Evolutionary conservation across 2,113 vertebrate genomes (phyloP).

Genomic region (Oryzias celebensis): DNA sequence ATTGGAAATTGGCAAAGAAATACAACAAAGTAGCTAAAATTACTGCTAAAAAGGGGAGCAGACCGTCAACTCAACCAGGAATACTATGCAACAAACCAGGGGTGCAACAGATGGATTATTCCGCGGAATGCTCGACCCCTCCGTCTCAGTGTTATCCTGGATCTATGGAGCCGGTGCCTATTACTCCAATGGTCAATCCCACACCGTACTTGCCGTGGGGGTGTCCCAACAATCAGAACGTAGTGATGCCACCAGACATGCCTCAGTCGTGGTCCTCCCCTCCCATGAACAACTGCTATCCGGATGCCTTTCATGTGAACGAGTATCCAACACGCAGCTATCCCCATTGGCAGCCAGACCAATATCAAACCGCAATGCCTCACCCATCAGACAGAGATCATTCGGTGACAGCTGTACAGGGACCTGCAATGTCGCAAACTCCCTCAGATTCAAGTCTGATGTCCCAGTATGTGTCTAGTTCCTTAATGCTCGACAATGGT

Average conservation of each 20-base stretch:
- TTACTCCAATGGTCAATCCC: conserved; percentile 78
- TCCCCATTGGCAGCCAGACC: conserved; percentile 66
- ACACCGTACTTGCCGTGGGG: conserved; percentile 81
- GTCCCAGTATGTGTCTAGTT: conserved; percentile 80
- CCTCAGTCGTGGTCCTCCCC: conserved; percentile 72
- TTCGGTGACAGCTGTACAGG: conserved; percentile 55
- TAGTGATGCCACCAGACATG: conserved; percentile 69
- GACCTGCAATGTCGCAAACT: conserved; percentile 41
- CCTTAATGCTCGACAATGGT: conserved; percentile 78
- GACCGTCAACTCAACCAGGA: conserved; percentile 43
- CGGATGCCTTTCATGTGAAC: conserved; percentile 68
- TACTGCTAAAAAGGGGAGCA: conserved; percentile 73
- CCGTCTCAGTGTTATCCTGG: conserved; percentile 65
- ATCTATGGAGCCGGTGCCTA: conserved; percentile 79
- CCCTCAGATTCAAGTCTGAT: conserved; percentile 76
- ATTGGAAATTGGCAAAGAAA: conserved; percentile 91
- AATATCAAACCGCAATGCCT: conserved; percentile 55
- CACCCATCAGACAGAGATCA: conserved; percentile 63
- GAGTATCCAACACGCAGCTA: conserved; percentile 68
- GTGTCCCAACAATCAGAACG: conserved; percentile 52
- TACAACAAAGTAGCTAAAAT: conserved; percentile 88
- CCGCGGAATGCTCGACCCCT: conserved; percentile 55
- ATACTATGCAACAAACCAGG: conserved; percentile 69
- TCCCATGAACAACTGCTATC: conserved; percentile 69
- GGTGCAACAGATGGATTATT: conserved; percentile 64